Base-by-base conservation (phyloP, 2,888 invertebrate species). In the Pyrochroa serraticornis region DNA sequence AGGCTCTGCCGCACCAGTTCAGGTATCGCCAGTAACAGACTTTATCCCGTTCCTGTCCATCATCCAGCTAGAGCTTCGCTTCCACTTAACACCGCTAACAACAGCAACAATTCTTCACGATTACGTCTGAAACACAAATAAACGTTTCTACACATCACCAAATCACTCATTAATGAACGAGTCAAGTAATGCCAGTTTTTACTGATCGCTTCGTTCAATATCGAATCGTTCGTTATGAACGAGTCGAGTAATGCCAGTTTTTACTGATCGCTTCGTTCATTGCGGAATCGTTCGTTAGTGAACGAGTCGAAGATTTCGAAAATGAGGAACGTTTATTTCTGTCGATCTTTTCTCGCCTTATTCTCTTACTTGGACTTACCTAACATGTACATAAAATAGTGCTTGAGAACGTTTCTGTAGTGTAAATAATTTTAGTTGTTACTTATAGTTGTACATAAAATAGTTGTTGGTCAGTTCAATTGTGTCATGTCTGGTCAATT, bases 401-500 rank as follows among this genome's bases (percentile, higher is more conserved):
- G 72, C 72, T 72, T 72, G 72, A 69, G 57, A 64, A 58, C 63
- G 59, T 55, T 56, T 62, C 60, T 57, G n/a, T 54, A 47, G 44
- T 54, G 57, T 60, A 60, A 39, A 59, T 57, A 56, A 46, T 41
- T 42, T 13, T 36, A 2, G 31, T 22, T 22, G 10, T 13, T 37
- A 37, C 13, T 35, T 37, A 37, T 8, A n/a, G 10, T 34, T 45
- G 46, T 14, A 12, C 10, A 34, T 46, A 39, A 6, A 46, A 10
- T 46, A 8, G 37, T 43, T 5, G 51, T 49, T 32, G 30, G n/a
- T 44, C 46, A 49, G 49, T 53, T 45, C 33, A 55, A 32, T 37
- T 42, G 58, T 71, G 74, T 75, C 73, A 75, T 74, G 74, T 73
- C 74, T 74, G 74, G 64, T 65, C 60, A 57, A 60, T 50, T 66